A percentile compares a stretch with the other conserved stretches of the same genome.
Evolutionary conservation across 2,113 vertebrate genomes (phyloP).

Genomic region (Hippocampus mohnikei): DNA sequence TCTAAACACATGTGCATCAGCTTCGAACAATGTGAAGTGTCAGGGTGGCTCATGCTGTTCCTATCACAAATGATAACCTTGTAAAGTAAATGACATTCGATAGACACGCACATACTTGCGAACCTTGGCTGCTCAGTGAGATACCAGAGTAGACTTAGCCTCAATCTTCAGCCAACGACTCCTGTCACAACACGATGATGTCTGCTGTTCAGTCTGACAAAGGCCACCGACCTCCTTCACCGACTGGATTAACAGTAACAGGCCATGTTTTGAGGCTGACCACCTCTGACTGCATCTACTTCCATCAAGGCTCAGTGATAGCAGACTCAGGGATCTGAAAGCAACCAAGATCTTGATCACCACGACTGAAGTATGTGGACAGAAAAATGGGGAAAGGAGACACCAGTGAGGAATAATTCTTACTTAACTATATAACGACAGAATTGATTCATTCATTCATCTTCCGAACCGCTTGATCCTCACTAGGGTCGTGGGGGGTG

Average conservation of each 20-base stretch:
- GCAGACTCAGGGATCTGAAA: too few species aligned
- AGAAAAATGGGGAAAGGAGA: too few species aligned
- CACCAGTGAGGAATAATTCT: too few species aligned
- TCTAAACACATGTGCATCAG: slow-evolving; percentile 7
- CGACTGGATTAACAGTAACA: slow-evolving; percentile 33
- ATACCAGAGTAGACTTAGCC: background rate
- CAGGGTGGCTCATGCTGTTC: slow-evolving; percentile 23
- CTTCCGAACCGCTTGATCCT: too few species aligned
- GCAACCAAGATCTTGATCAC: background rate
- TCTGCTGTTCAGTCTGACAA: slow-evolving; percentile 32
- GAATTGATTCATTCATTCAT: too few species aligned
- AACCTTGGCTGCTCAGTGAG: too few species aligned
- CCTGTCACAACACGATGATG: slow-evolving; percentile 20
- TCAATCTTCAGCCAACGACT: slow-evolving; percentile 12
- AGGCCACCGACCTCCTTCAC: slow-evolving; percentile 47
- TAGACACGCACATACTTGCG: too few species aligned
- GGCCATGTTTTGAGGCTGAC: slow-evolving; percentile 49
- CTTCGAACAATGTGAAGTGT: slow-evolving; percentile 14
- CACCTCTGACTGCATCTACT: slow-evolving; percentile 32
- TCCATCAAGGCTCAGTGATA: background rate
- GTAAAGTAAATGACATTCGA: slow-evolving; percentile 4
- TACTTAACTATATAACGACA: too few species aligned
- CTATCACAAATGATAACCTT: slow-evolving; percentile 20
- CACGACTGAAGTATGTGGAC: background rate
- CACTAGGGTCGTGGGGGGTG: too few species aligned